These are phyloP conservation scores for Micrastur ruficollis DNA, from an alignment of 2,797 vertebrate genomes.

Conservation along the genomic window DNA sequence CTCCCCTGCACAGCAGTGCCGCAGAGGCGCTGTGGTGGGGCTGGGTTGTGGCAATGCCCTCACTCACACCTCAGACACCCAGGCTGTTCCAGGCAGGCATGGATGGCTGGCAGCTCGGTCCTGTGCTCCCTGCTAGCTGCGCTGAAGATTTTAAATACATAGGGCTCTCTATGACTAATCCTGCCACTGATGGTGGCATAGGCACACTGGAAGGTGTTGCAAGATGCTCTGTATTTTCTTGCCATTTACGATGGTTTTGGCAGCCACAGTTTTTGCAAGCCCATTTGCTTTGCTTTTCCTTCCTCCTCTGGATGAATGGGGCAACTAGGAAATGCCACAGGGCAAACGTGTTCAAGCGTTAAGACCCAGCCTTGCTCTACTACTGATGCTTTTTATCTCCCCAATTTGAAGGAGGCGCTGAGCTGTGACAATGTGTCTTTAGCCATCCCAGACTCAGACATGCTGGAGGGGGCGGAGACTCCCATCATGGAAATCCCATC, in stretches of 20 bases:
- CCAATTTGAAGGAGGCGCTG: conserved; percentile 38
- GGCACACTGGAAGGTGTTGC: background rate
- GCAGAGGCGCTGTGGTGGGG: background rate
- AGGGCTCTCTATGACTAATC: background rate
- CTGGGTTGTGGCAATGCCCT: background rate
- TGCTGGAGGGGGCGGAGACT: conserved; percentile 38
- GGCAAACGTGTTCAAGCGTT: fast-evolving
- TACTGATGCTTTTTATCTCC: conserved; percentile 42
- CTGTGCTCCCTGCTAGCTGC: background rate
- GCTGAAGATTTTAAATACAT: background rate
- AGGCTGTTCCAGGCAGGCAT: background rate
- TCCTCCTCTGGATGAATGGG: background rate
- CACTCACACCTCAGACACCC: background rate
- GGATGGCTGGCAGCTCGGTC: background rate
- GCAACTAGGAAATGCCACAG: background rate
- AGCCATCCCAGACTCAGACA: conserved; percentile 52
- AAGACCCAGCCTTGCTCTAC: background rate
- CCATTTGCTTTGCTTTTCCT: background rate
- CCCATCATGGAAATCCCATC: conserved; percentile 9
- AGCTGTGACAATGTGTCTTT: conserved; percentile 61
- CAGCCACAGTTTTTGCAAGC: background rate
- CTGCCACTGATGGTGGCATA: background rate
- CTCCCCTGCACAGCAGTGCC: background rate
- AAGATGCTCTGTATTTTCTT: background rate
- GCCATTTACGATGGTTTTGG: background rate